phyloP scores from a whole-genome alignment of 2,888 invertebrate genomes.

The Pycnomerus fuliginosus region DNA sequence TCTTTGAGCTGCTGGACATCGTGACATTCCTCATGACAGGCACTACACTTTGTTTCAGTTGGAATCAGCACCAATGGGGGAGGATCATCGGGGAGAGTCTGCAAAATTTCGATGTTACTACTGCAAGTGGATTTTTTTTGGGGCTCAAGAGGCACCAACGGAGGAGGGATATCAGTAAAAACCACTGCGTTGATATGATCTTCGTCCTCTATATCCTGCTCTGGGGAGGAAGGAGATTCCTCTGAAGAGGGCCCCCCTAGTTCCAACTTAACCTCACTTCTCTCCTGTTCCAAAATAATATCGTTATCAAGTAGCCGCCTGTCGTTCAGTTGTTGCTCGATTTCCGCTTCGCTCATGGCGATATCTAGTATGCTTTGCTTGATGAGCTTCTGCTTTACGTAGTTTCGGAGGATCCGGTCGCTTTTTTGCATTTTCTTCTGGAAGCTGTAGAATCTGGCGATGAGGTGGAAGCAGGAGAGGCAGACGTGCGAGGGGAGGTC shows the following conservation, averaged over 20 bases:
- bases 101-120: neutral
- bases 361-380: constrained; percentile 40
- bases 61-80: constrained; percentile 43
- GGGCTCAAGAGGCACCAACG: constrained; percentile 42
- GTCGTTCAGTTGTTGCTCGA: constrained; percentile 26
- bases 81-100: constrained; percentile 35
- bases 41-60: constrained; percentile 38
- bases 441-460: constrained; percentile 50
- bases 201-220: neutral
- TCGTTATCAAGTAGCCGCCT: constrained; percentile 30
- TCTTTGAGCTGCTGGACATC: constrained; percentile 38
- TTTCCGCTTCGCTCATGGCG: constrained; percentile 42
- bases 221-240: neutral
- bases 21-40: constrained; percentile 40
- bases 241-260: constrained; percentile 7
- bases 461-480: constrained; percentile 48
- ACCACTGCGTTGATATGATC: too few relatives aligned
- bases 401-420: constrained; percentile 44
- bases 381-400: constrained; percentile 30
- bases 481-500: constrained; percentile 51
- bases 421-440: constrained; percentile 49
- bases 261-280: constrained; percentile 14
- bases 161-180: constrained; percentile 42
- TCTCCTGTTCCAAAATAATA: constrained; percentile 3
- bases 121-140: constrained; percentile 21